These are phyloP conservation scores for Chaetodon auriga DNA, from an alignment of 2,113 vertebrate genomes.

Conservation along the genomic window DNA sequence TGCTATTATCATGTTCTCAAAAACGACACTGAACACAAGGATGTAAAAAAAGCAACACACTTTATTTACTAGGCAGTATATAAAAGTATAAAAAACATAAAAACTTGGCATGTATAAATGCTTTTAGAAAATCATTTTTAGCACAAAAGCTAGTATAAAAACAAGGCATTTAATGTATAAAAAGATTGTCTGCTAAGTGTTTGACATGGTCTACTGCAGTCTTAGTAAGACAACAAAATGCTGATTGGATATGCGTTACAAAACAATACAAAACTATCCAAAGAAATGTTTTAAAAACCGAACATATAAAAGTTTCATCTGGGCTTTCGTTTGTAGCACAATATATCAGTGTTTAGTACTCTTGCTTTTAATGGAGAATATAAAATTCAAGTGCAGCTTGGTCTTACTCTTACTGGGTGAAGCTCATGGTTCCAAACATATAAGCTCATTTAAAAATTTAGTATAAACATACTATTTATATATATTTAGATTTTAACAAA, in stretches of 20 bases:
- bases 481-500: slow-evolving; percentile 78
- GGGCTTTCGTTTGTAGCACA: slow-evolving; percentile 70
- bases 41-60: slow-evolving; percentile 86
- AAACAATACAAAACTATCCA: slow-evolving; percentile 69
- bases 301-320: slow-evolving; percentile 70
- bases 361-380: slow-evolving; percentile 42
- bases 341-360: slow-evolving; percentile 76
- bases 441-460: slow-evolving; percentile 47
- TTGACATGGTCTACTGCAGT: slow-evolving; percentile 73
- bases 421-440: slow-evolving; percentile 58
- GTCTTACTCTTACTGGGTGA: slow-evolving; percentile 70
- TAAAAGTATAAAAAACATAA: slow-evolving; percentile 87
- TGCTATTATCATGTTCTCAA: background rate
- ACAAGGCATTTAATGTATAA: slow-evolving; percentile 86
- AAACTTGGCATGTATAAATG: slow-evolving; percentile 81
- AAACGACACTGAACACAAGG: slow-evolving; percentile 39
- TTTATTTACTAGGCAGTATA: slow-evolving; percentile 98
- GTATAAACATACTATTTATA: slow-evolving; percentile 64
- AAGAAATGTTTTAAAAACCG: slow-evolving; percentile 82
- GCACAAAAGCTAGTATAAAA: slow-evolving; percentile 83
- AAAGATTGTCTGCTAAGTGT: slow-evolving; percentile 89
- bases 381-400: slow-evolving; percentile 76
- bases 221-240: slow-evolving; percentile 85
- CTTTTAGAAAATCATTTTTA: slow-evolving; percentile 87
- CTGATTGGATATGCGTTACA: slow-evolving; percentile 76